Evolutionary conservation across 2,797 vertebrate species (phyloP).

Genomic region (Syngnathus acus): DNA sequence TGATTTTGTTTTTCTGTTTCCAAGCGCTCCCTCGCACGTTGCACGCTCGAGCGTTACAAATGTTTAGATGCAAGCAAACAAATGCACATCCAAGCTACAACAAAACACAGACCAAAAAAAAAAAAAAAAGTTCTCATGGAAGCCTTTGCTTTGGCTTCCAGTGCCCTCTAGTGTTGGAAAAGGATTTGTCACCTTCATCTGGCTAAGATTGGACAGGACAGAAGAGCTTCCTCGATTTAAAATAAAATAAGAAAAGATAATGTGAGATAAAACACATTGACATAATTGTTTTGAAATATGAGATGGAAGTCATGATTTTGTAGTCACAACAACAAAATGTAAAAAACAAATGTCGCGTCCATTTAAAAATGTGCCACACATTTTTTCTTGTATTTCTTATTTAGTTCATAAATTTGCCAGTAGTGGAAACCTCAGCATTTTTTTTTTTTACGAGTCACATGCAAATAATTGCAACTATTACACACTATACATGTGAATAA

Average conservation of each 20-base stretch:
- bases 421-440: too few relatives aligned
- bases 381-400: too few relatives aligned
- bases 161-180: slow-evolving; percentile 69
- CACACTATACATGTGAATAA: too few relatives aligned
- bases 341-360: too few relatives aligned
- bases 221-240: not conserved
- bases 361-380: too few relatives aligned
- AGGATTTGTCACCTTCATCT: slow-evolving; percentile 45
- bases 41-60: slow-evolving; percentile 38
- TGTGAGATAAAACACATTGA: not conserved
- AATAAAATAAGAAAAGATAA: not conserved
- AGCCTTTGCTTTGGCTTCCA: slow-evolving; percentile 59
- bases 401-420: too few relatives aligned
- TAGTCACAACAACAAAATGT: too few relatives aligned
- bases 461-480: too few relatives aligned
- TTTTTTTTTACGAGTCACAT: too few relatives aligned
- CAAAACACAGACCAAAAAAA: slow-evolving; percentile 16
- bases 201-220: too few relatives aligned
- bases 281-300: not conserved
- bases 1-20: slow-evolving; percentile 16
- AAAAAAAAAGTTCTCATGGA: slow-evolving; percentile 20
- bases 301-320: too few relatives aligned
- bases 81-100: slow-evolving; percentile 29
- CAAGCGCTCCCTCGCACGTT: slow-evolving; percentile 35
- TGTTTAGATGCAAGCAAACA: slow-evolving; percentile 36